A percentile compares a stretch with the other conserved stretches of the same genome.
Conservation (phyloP, 2,797 vertebrate species). For the Enteromius thamalakanensis region DNA sequence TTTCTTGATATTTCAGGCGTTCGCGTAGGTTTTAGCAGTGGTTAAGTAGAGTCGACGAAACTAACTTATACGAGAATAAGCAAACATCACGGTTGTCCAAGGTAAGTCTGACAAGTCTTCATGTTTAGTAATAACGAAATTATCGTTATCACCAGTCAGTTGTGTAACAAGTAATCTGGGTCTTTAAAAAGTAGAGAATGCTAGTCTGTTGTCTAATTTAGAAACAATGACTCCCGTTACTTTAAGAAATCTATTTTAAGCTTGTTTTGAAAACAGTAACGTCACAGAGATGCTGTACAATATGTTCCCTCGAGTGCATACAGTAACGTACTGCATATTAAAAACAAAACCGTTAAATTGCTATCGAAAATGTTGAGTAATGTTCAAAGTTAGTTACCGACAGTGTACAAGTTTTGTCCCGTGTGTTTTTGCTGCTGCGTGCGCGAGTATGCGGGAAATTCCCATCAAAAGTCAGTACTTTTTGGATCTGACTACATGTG, state of each 20-base stretch:
- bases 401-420: neutral
- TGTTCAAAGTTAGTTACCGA: neutral
- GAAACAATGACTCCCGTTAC: neutral
- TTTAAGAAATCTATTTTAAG: neutral
- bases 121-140: neutral
- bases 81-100: neutral
- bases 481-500: slow-evolving; percentile 45
- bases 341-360: neutral
- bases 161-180: neutral
- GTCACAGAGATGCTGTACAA: neutral
- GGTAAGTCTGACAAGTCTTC: slow-evolving; percentile 14
- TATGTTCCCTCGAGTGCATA: neutral
- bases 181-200: neutral
- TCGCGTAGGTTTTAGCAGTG: neutral
- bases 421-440: slow-evolving; percentile 5
- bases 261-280: slow-evolving; percentile 1
- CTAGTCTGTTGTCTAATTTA: neutral
- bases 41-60: neutral
- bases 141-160: neutral
- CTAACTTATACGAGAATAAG: neutral
- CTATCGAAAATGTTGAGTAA: neutral
- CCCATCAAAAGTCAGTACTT: slow-evolving; percentile 52
- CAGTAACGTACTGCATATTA: too few species aligned
- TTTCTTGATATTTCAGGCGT: neutral
- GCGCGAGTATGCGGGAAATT: slow-evolving; percentile 56